Evolutionary conservation across 2,888 invertebrate species (phyloP), one percentile per base, ranked within the genome.

Genomic region (Pycnomerus fuliginosus): DNA sequence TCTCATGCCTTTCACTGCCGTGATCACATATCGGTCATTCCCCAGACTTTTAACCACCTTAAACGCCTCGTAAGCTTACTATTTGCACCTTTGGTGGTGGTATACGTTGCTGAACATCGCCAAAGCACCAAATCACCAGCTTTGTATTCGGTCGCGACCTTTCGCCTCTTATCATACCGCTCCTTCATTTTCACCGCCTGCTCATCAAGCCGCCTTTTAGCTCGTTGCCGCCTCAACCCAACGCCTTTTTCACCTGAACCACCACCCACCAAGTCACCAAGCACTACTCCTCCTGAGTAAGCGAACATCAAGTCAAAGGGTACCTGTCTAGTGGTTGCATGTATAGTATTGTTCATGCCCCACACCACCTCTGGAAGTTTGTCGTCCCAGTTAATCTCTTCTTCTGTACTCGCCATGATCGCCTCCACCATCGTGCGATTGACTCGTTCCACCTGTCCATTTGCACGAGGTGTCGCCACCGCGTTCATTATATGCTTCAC

Each of bases 371-470:
- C 13, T 20, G 50, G 58, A 1, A 62, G 24, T 24, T 39, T 46
- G 8, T 49, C 35, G 16, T 62, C 60, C 64, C 64, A 63, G 2
- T 23, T 44, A 29, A 10, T 44, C 32, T 28, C 45, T 34, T 30
- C 32, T 44, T 38, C 44, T 44, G 43, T 53, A 32, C 55, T 53
- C 3, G 61, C 34, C 40, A 34, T 48, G 14, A 66, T 23, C 3
- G 59, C 51, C 10, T 63, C 56, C n/a, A 61, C 17, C 13, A 64
- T 48, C 0, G 62, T 64, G 13, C 55, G 52, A 31, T 62, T 60
- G 30, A 44, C 53, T 2, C 61, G 35, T 41, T 62, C 61, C 2
- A 56, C 60, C 47, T 62, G 62, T 1, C 56, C 60, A 13, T 60
- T 57, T 2, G 40, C 32, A 13, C 39, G 5, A 2, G 61, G 58